A percentile compares a stretch with the other conserved stretches of the same genome.
These are phyloP conservation scores for Microcebus jonahi DNA, from an alignment of 2,113 vertebrate genomes.

Conservation along the genomic window DNA sequence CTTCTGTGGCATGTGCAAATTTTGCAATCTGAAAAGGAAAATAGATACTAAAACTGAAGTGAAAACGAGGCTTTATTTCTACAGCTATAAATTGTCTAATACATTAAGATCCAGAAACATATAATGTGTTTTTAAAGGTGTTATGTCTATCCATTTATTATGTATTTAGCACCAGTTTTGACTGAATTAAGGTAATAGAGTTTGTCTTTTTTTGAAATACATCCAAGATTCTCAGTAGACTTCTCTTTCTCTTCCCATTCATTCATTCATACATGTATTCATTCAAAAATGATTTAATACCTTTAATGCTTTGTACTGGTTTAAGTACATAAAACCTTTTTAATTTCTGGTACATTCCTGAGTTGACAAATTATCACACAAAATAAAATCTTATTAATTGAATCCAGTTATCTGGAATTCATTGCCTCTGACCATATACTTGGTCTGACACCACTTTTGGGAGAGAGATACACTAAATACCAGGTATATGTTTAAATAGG, in stretches of 20 bases:
- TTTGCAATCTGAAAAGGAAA: conserved; percentile 70
- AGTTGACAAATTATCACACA: background rate
- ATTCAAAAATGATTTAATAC: background rate
- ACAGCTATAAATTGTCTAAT: conserved; percentile 27
- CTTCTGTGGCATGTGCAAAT: background rate
- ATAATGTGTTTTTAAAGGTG: conserved; percentile 34
- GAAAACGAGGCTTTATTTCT: conserved; percentile 40
- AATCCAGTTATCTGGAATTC: background rate
- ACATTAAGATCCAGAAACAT: background rate
- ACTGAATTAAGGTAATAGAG: conserved; percentile 4
- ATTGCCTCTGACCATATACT: background rate
- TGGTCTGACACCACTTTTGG: background rate
- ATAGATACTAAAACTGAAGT: conserved; percentile 35
- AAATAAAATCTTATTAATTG: background rate
- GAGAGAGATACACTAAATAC: background rate
- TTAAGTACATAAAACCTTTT: background rate
- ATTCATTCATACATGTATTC: background rate
- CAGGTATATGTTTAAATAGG: background rate
- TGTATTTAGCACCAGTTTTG: conserved; percentile 1
- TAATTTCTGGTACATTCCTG: background rate
- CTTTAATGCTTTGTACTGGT: background rate
- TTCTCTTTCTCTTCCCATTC: background rate
- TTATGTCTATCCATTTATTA: background rate
- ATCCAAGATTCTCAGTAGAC: background rate
- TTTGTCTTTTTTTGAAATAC: background rate